Base-by-base conservation (phyloP, 1,140 invertebrate genomes). In the Atta cephalotes region DNA sequence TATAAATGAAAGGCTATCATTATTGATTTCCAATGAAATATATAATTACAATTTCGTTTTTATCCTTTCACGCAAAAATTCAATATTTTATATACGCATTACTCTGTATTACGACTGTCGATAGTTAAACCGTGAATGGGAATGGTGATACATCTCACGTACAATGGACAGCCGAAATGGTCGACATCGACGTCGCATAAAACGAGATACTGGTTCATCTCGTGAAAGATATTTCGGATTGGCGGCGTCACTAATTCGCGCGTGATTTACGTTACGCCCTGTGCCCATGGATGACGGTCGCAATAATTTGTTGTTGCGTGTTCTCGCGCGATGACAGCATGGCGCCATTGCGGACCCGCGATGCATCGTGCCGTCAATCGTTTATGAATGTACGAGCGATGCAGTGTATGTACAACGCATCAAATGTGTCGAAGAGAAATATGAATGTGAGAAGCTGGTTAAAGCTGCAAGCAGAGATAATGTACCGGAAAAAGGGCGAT, bases 301-400 rank as follows among this genome's bases (percentile, higher is more conserved):
- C 56, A 66, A 70, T 80, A 86, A 86, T 86, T 86, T 86, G 82
- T 86, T 86, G 87, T 60, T 53, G 49, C 21, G 31, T 28, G 51
- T 25, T 77, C 66, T 85, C 39, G 53, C 16, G 10, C 72, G 51
- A 62, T 60, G 74, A 79, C 72, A 86, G 66, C 72, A 45, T 9
- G 72, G 65, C 72, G 70, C 66, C 82, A 85, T 79, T 68, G 74
- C 76, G 51, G 63, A 45, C 35, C 21, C 63, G 28, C 68, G 35
- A 71, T 63, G 51, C 35, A 80, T 82, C 80, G 63, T n/a, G 60
- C 60, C 53, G 70, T 85, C 80, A 58, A 87, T 84, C 68, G 86
- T 56, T 65, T 79, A 60, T 71, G 35, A 49, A 60, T 65, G 58
- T 74, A 76, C 28, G 31, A 56, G 18, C 80, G 70, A 53, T 28